Evolutionary conservation across 2,113 vertebrate species (phyloP), one percentile per base, ranked within the genome.

Genomic region (Xiphophorus maculatus): DNA sequence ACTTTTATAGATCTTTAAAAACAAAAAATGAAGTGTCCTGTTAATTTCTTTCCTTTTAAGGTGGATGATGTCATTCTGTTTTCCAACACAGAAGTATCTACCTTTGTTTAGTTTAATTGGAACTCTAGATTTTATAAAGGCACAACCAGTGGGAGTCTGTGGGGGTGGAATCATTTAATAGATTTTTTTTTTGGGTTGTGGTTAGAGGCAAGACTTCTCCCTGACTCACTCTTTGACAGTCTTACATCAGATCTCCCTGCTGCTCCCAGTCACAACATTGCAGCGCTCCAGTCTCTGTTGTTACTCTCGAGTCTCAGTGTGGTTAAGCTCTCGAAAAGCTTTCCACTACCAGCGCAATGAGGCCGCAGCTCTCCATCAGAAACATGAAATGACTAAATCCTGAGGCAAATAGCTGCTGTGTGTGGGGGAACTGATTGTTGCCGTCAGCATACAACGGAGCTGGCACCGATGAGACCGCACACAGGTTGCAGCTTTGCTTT

Each of bases 401-500:
- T 1, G 17, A 4, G 35, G 72, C 25, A 63, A 0, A 64, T 51
- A 32, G 37, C 42, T 33, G 30, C 28, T 82, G 44, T 70, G 70
- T 77, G 79, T 12, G 65, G 58, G 64, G 71, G 29, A 74, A 61
- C 61, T 65, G 71, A 76, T 71, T 71, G 71, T 71, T 77, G 63
- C 65, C 0, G 0, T 70, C 37, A 61, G 42, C 71, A 27, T 69
- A 19, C 27, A 37, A 66, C 76, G 33, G 33, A 32, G 63, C 65
- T 84, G 75, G 76, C 76, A 85, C 67, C 37, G 86, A 63, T 54
- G 30, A 48, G n/a, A 75, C 76, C 77, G 74, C 84, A 88, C 76
- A 81, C 75, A 85, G 89, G 83, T 87, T 78, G 83, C 62, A 0
- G 84, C 85, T 86, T 87, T 66, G 78, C 30, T 58, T 63, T 79